These are phyloP conservation scores for Seriola quinqueradiata DNA, from an alignment of 2,113 vertebrate species.

Conservation along the genomic window DNA sequence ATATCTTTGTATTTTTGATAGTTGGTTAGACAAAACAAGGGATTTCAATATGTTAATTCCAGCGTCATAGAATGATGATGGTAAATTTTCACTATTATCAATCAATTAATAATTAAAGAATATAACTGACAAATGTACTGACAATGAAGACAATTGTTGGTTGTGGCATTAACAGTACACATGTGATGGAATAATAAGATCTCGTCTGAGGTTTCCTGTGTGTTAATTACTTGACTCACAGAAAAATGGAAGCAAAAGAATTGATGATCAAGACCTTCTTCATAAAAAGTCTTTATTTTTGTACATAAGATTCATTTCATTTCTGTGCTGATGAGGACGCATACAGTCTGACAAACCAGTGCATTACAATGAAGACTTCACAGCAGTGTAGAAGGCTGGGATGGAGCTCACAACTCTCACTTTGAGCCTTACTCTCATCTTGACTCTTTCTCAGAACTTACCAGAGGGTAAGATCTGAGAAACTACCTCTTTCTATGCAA, in stretches of 20 bases:
- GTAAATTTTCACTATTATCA: neutral
- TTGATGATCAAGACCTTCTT: neutral
- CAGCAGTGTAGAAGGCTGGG: slow-evolving; percentile 81
- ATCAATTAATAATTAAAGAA: too few species aligned
- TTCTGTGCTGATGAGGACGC: slow-evolving; percentile 75
- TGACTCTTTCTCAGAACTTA: neutral
- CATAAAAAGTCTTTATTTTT: slow-evolving; percentile 80
- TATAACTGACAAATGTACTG: neutral
- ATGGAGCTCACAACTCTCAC: slow-evolving; percentile 41
- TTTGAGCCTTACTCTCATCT: slow-evolving; percentile 17
- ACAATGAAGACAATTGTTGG: neutral
- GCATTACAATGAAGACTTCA: slow-evolving; percentile 84
- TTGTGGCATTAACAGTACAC: neutral
- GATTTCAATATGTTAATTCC: neutral
- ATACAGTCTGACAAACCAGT: slow-evolving; percentile 81
- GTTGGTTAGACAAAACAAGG: neutral
- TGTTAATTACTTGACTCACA: too few species aligned
- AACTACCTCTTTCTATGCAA: slow-evolving; percentile 8
- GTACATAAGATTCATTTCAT: slow-evolving; percentile 68
- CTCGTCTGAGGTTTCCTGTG: too few species aligned
- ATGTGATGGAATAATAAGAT: neutral
- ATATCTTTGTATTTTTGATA: neutral
- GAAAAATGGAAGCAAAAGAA: neutral
- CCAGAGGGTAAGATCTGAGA: neutral
- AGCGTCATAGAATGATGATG: neutral